These are phyloP conservation scores for Seira musarum DNA, from an alignment of 2,888 invertebrate genomes.

Conservation along the genomic window DNA sequence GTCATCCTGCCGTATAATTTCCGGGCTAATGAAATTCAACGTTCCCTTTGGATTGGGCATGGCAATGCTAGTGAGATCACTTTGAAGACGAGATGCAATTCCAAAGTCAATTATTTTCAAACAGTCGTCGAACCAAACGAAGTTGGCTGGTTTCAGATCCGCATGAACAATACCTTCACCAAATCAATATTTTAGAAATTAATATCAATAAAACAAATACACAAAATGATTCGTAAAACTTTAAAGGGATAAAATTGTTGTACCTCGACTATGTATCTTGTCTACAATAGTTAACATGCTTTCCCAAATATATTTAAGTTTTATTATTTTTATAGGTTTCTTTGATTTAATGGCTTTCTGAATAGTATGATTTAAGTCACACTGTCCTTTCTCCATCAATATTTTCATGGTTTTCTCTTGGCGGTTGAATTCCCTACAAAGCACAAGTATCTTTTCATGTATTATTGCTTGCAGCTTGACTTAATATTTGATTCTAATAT, in stretches of 20 bases:
- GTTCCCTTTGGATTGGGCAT: constrained; percentile 90
- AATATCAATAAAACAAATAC: too few relatives aligned
- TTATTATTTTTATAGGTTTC: constrained; percentile 21
- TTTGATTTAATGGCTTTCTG: constrained; percentile 25
- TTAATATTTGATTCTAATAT: too few relatives aligned
- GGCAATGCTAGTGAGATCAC: constrained; percentile 90
- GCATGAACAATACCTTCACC: constrained; percentile 91
- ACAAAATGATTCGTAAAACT: background rate
- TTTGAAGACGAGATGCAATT: constrained; percentile 89
- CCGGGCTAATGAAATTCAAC: constrained; percentile 96
- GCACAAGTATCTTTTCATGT: background rate
- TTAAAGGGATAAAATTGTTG: too few relatives aligned
- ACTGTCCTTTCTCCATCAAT: constrained; percentile 94
- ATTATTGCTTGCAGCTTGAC: too few relatives aligned
- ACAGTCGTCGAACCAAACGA: constrained; percentile 87
- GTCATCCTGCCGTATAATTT: constrained; percentile 78
- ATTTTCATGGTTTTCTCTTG: constrained; percentile 81
- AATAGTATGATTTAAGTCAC: constrained; percentile 87
- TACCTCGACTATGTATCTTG: constrained; percentile 91
- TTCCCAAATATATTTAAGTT: constrained; percentile 78
- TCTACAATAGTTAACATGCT: constrained; percentile 94
- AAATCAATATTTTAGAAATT: constrained; percentile 22
- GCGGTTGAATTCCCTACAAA: constrained; percentile 81
- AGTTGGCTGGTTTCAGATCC: constrained; percentile 97
- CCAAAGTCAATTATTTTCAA: constrained; percentile 98